Conservation (phyloP, 1,140 invertebrate species). For the Stegodyphus mimosarum region DNA sequence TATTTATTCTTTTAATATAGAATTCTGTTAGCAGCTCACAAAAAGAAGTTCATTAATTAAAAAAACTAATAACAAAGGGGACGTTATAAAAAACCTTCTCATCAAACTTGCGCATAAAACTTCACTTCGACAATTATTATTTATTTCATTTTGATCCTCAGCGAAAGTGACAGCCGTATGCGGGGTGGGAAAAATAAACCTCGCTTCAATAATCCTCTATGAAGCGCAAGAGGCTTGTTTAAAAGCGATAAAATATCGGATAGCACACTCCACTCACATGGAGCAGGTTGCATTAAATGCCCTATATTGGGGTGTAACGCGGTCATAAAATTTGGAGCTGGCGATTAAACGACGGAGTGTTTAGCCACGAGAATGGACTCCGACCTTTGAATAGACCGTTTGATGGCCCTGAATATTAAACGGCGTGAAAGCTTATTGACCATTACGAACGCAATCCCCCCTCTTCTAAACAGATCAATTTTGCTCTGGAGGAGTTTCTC, state of each 20-base stretch:
- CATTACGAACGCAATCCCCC: constrained; percentile 24
- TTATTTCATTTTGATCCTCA: background rate
- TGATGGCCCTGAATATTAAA: constrained; percentile 59
- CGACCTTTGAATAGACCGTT: constrained; percentile 38
- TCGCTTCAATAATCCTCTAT: constrained; percentile 20
- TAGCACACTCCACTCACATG: constrained; percentile 38
- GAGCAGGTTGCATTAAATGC: constrained; percentile 48
- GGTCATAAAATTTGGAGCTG: constrained; percentile 33
- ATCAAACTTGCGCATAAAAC: background rate
- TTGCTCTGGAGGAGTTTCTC: constrained; percentile 28
- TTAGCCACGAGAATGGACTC: constrained; percentile 1
- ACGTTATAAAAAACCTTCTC: too few relatives aligned
- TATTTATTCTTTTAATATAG: too few relatives aligned
- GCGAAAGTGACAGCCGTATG: background rate
- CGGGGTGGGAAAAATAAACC: constrained; percentile 30
- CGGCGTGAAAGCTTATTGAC: constrained; percentile 52
- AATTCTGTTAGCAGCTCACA: too few relatives aligned
- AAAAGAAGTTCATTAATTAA: too few relatives aligned
- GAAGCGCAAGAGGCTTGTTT: constrained; percentile 47
- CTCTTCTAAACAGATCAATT: constrained; percentile 45
- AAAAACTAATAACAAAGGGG: too few relatives aligned
- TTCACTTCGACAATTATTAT: background rate
- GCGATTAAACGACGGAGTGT: constrained; percentile 9
- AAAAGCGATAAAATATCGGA: constrained; percentile 59
- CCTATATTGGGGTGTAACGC: constrained; percentile 44